These are phyloP conservation scores for Chaetorhynchus papuensis DNA, from an alignment of 2,113 vertebrate genomes.

Conservation along the genomic window DNA sequence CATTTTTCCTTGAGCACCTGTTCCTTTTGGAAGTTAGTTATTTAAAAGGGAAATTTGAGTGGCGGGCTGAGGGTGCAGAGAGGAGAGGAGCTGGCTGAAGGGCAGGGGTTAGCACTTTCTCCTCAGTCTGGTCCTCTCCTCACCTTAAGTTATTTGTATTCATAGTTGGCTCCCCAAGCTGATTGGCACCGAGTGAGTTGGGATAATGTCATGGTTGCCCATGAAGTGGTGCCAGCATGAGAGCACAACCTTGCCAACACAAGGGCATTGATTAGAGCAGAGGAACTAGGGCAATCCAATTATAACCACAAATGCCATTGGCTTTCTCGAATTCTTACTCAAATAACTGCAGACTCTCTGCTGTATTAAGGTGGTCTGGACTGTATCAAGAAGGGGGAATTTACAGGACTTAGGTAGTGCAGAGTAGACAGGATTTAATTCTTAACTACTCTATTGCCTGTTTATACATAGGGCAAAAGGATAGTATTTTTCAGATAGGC, in stretches of 20 bases:
- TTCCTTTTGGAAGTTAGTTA: background rate
- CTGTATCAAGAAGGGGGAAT: background rate
- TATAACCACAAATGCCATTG: conserved; percentile 52
- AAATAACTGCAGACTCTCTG: background rate
- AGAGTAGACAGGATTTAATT: background rate
- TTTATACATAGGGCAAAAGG: background rate
- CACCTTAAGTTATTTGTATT: conserved; percentile 52
- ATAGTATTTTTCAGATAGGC: background rate
- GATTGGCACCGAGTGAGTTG: background rate
- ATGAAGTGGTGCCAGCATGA: conserved; percentile 1
- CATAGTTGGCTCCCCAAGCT: background rate
- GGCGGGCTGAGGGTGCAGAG: background rate
- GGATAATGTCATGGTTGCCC: conserved; percentile 48
- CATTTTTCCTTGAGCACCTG: background rate
- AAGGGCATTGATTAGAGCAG: conserved; percentile 58
- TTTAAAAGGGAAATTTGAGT: background rate
- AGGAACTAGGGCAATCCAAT: conserved; percentile 63
- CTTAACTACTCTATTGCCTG: background rate
- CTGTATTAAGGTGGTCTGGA: conserved; percentile 54
- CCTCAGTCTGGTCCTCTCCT: background rate
- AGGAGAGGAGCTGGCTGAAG: background rate
- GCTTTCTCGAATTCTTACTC: conserved; percentile 32
- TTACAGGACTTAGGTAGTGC: background rate
- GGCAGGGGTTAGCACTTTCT: background rate
- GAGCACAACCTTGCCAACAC: conserved; percentile 46